Evolutionary conservation across 2,888 invertebrate genomes (phyloP), one percentile per base, ranked within the genome.

Genomic region (Drosophila barbarae): DNA sequence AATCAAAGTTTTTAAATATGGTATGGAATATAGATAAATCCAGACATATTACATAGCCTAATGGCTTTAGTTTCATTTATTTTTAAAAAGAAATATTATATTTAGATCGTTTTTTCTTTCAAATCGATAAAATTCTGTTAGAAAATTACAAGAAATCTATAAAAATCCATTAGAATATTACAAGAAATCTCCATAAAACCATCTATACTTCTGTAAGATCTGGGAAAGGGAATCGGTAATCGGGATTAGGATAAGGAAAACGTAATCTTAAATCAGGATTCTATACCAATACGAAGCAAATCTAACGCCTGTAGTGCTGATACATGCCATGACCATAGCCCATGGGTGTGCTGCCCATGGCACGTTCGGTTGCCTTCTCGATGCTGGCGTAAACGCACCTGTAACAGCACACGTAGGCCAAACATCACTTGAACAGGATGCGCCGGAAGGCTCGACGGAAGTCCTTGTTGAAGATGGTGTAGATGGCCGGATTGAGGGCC

Each of bases 391-490:
- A 89, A 86, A 94, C 94, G 91, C 94, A 94, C 88, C 92, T 90
- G 89, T 94, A 94, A 91, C 94, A 94, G 92, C 94, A 94, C 93
- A 94, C 93, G 91, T 94, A 94, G 87, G 94, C 93, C 91, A 94
- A 94, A 94, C 94, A 94, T 96, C 95, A 96, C 94, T 97, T 97
- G 91, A 96, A 98, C 90, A 98, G 92, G 91, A 98, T 98, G 90
- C 97, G 93, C 77, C 97, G 93, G 90, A 98, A 98, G 71, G 98
- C 98, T 86, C 96, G 93, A 78, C 98, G 93, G 91, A 98, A 98
- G 92, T 98, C 98, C 92, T 98, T 96, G 91, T 98, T 98, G 91
- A 98, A 98, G 87, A 98, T 97, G 65, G 98, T 98, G 90, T 98
- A 98, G 85, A 98, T 98, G 85, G 95, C 96, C 68, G 98, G 98